These are phyloP conservation scores for Phylloscopus collybita DNA, from an alignment of 2,797 vertebrate genomes.

Conservation along the genomic window DNA sequence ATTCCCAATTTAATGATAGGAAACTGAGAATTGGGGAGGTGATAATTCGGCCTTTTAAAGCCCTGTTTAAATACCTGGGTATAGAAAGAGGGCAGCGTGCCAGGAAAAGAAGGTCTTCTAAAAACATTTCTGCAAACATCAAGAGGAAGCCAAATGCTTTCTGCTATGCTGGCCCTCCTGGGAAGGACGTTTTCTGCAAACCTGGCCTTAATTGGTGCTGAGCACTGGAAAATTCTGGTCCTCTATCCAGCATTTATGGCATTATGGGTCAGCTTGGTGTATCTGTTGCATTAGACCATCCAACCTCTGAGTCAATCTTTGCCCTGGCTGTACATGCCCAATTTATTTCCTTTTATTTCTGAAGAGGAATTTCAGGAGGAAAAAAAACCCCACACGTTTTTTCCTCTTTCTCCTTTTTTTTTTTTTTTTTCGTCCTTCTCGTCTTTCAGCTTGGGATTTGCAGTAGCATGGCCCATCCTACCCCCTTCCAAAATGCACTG, in stretches of 20 bases:
- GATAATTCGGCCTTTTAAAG: background rate
- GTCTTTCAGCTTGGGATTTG: constrained; percentile 23
- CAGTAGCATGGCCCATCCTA: background rate
- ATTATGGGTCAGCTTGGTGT: constrained; percentile 1
- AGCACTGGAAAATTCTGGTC: constrained; percentile 45
- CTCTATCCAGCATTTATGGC: background rate
- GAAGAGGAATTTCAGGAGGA: background rate
- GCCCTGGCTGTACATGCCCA: background rate
- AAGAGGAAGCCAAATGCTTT: constrained; percentile 50
- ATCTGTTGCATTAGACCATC: background rate
- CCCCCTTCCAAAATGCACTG: constrained; percentile 63
- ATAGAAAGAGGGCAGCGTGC: constrained; percentile 1
- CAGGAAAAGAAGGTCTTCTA: constrained; percentile 35
- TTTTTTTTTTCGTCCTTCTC: background rate
- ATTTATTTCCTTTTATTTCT: constrained; percentile 26
- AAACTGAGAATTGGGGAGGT: background rate
- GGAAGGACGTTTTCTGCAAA: constrained; percentile 48
- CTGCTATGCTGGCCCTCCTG: constrained; percentile 31
- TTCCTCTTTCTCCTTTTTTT: background rate
- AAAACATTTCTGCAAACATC: constrained; percentile 54
- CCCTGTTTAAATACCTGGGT: constrained; percentile 9
- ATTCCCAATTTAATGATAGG: background rate
- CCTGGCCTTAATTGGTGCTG: constrained; percentile 56
- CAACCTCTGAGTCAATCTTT: background rate
- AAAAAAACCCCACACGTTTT: background rate